Evolutionary conservation across 2,113 vertebrate species (phyloP), one percentile per base, ranked within the genome.

Genomic region (Heterochromis multidens): DNA sequence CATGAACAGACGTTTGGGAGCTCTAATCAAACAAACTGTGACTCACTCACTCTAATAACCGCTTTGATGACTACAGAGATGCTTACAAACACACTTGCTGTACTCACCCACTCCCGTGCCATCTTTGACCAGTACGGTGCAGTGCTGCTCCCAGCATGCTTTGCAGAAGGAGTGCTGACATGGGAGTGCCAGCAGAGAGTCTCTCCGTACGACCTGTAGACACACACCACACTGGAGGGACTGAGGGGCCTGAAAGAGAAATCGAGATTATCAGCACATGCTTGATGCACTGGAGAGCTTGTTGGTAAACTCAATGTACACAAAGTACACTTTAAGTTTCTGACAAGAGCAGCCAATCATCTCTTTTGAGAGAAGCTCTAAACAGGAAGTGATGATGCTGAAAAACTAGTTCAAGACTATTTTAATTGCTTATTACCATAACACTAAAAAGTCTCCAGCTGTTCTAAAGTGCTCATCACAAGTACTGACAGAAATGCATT

Each of bases 141-240:
- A 99, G 89, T 99, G 97, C 95, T 99, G 98, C 95, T 99, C 99
- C 99, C 99, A 99, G 95, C 99, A 99, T 96, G 95, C 97, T 94
- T 98, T 98, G 93, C 99, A 99, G 94, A 99, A 99, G 92, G 97
- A 97, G 95, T 99, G 99, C 96, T 99, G 98, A 92, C 99, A 99
- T 84, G 99, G 97, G 94, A 99, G 95, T 40, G 97, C 97, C 83
- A 99, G 96, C 80, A 99, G 94, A 70, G 97, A 96, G 86, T 99
- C 99, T 96, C 97, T 98, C 84, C 98, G 96, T 79, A 99, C 98
- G 80, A 97, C 96, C 96, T 99, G 98, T 96, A 99, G 98, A 95
- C 99, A 99, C 86, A 99, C 99, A 1, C 98, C 99, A 25, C 99
- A 99, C 93, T 99, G 99, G 94, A 97, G 97, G 86, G 98, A 97